Conservation (phyloP, 1,140 invertebrate species). For the Drosophila pachea region DNA sequence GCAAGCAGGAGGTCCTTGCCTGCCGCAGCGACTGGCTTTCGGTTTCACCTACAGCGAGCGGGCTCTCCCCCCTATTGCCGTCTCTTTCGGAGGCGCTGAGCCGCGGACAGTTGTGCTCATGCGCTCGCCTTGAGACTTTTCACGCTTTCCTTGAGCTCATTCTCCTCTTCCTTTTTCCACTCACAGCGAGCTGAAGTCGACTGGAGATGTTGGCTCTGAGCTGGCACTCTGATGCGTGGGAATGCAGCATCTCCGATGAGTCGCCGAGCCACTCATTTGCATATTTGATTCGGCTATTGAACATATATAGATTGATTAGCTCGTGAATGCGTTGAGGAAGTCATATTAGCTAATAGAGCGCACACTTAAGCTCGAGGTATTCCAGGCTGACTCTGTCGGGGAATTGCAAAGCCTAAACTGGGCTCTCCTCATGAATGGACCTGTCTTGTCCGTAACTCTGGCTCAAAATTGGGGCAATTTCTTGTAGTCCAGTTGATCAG, state of each 20-base stretch:
- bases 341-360: neutral
- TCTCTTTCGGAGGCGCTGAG: slow-evolving; percentile 48
- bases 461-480: no score
- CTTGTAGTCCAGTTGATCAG: no score
- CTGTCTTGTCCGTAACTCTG: no score
- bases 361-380: no score
- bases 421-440: no score
- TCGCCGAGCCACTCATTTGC: slow-evolving; percentile 4
- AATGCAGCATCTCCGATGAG: slow-evolving; percentile 4
- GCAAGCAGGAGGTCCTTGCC: slow-evolving; percentile 10
- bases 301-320: neutral
- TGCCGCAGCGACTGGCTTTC: slow-evolving; percentile 34
- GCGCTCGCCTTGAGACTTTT: slow-evolving; percentile 45
- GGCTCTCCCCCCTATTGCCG: slow-evolving; percentile 38
- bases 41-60: slow-evolving; percentile 63
- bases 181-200: slow-evolving; percentile 49
- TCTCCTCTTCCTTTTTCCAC: slow-evolving; percentile 13
- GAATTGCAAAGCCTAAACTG: no score
- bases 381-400: no score
- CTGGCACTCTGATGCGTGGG: slow-evolving; percentile 25
- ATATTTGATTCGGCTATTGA: slow-evolving; percentile 2
- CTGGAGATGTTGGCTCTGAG: slow-evolving; percentile 41
- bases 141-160: slow-evolving; percentile 8
- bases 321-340: neutral
- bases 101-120: slow-evolving; percentile 67